Evolutionary conservation across 2,113 vertebrate species (phyloP).

Genomic region (rabbit (Oryctolagus cuniculus)): DNA sequence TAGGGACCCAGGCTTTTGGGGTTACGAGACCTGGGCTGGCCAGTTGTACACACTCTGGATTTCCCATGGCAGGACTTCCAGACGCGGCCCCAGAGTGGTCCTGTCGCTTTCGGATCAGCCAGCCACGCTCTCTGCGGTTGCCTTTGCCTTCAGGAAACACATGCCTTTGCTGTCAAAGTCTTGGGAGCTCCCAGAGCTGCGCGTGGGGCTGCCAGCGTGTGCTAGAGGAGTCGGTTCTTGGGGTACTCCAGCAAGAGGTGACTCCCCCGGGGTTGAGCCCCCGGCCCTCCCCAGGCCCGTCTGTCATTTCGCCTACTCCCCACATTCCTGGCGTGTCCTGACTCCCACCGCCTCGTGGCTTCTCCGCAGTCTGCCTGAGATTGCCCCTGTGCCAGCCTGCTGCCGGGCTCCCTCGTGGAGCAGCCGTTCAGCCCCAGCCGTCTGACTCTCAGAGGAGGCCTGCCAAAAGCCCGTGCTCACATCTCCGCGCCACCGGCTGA

Average conservation of each 20-base stretch:
- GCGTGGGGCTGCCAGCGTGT: background rate
- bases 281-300: rapidly evolving
- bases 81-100: background rate
- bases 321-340: background rate
- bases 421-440: background rate
- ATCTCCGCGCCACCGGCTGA: background rate
- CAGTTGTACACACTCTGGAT: background rate
- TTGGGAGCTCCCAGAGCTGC: background rate
- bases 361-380: background rate
- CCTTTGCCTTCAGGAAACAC: background rate
- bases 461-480: background rate
- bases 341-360: background rate
- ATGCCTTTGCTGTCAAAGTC: background rate
- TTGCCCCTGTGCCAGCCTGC: background rate
- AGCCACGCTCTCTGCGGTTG: background rate
- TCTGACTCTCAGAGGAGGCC: background rate
- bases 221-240: too few species aligned
- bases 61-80: background rate
- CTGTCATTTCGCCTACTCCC: background rate
- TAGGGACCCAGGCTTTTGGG: rapidly evolving
- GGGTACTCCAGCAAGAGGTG: background rate
- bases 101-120: background rate
- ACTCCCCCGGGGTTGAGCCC: rapidly evolving
- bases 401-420: background rate
- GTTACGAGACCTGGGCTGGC: background rate